Base-by-base conservation (phyloP, 2,888 invertebrate species). In the Oligia strigilis region DNA sequence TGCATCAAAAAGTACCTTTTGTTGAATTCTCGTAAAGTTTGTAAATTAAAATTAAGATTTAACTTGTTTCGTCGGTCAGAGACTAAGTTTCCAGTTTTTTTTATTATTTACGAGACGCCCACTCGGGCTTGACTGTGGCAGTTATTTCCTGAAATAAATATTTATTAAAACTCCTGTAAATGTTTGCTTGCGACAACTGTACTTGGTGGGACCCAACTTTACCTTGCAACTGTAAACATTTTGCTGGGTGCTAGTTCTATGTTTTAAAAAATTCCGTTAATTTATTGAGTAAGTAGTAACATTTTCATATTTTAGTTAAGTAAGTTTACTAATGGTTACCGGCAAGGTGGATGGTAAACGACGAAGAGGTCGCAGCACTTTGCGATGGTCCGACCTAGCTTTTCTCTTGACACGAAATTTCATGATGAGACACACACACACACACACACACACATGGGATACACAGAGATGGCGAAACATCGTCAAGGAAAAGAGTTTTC, bases 1-100 rank as follows among this genome's bases (percentile, higher is more conserved):
- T 94, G 92, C 95, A 94, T 94, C 92, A 93, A 93, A 94, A 93
- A 93, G 91, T 92, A 92, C 89, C 90, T 91, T 91, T 91, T 89
- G 89, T 87, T 89, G 85, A 88, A 89, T 91, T 88, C 90, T 83
- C 81, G 86, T 79, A 88, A 94, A 94, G 93, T 94, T 94, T 81
- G 91, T 88, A 92, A 94, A 95, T 95, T 94, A 93, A 94, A 94
- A 95, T 95, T 93, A 95, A 93, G 93, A 94, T 94, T 94, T 94
- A 94, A 94, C 91, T 92, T 92, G 93, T 92, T 93, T 90, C 86
- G 82, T 84, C 84, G 90, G 88, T 86, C 90, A 83, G 88, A 86
- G 90, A 88, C 90, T 86, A 90, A 92, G 90, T 87, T 89, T 92
- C 90, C 78, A 83, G 75, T 87, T 90, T 72, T 90, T 90, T 91